Base-by-base conservation (phyloP, 1,140 invertebrate species). In the Coenobita brevimanus region DNA sequence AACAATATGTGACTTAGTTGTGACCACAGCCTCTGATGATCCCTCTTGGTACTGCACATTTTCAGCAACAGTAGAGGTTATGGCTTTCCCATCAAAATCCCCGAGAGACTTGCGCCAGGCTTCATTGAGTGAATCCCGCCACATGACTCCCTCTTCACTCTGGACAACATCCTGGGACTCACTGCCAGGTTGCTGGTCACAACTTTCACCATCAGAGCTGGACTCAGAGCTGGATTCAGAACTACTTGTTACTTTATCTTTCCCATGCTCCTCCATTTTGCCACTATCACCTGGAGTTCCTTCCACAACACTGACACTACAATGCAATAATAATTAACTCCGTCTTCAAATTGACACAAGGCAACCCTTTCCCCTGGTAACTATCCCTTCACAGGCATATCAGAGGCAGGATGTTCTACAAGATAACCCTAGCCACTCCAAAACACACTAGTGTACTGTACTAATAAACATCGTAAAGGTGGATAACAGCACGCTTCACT, bases 21-120 rank as follows among this genome's bases (percentile, higher is more conserved):
- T 15, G 3, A 43, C 24, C 10, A 67, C 36, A 21, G 27, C 30
- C 6, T 38, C 57, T n/a, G n/a, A n/a, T n/a, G n/a, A n/a, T n/a
- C n/a, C n/a, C n/a, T n/a, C n/a, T n/a, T n/a, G n/a, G n/a, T n/a
- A n/a, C 27, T 10, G 21, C 17, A 6, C 10, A 41, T 36, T n/a
- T 17, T 46, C 41, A 8, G 60, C 24, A 43, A 30, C n/a, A 21
- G 36, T 24, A 21, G 41, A 3, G 15, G n/a, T 71, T 21, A 69
- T 36, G 8, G n/a, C 2, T 50, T 82, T 0, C 27, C 67, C 36
- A 33, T 57, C 80, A 27, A 50, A 50, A 33, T 71, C 80, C n/a
- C 80, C 64, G 6, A 82, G 64, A 64, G 80, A 82, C 21, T 82
- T 3, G n/a, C 15, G 41, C 80, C 80, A 82, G 33, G 80, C 80